Evolutionary conservation across 2,113 vertebrate genomes (phyloP).

Genomic region (Saccopteryx leptura): DNA sequence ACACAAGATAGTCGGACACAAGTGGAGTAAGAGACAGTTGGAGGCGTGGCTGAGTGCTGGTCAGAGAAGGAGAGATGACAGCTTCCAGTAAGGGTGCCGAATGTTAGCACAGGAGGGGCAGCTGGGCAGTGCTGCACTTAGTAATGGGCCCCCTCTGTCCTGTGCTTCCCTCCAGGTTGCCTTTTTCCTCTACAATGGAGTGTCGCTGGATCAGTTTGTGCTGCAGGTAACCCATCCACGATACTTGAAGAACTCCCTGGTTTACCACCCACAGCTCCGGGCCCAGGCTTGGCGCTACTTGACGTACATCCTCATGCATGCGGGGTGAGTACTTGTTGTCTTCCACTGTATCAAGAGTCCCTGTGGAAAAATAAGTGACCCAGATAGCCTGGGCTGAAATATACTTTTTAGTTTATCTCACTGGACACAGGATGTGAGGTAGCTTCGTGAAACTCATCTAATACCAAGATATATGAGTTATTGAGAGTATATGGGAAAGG

Average conservation of each 20-base stretch:
- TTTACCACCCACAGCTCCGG: constrained; percentile 97
- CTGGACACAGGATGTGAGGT: background rate
- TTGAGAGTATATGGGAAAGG: background rate
- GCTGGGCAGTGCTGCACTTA: background rate
- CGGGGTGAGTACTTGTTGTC: constrained; percentile 92
- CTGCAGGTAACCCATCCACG: constrained; percentile 96
- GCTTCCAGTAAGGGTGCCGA: background rate
- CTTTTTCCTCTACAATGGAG: constrained; percentile 96
- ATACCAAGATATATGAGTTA: constrained; percentile 37
- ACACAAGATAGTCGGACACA: background rate
- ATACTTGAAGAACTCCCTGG: constrained; percentile 95
- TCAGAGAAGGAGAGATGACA: background rate
- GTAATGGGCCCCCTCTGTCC: background rate
- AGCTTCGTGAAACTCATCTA: constrained; percentile 67
- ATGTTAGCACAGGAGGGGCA: background rate
- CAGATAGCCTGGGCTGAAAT: constrained; percentile 28
- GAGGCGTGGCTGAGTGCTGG: background rate
- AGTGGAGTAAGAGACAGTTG: background rate
- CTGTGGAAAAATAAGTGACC: background rate
- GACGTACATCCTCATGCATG: constrained; percentile 98
- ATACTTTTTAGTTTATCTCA: background rate
- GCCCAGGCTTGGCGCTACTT: constrained; percentile 97
- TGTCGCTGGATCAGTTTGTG: constrained; percentile 94
- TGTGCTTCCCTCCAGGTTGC: constrained; percentile 89
- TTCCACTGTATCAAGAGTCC: background rate